Base-by-base conservation (phyloP, 2,888 invertebrate species). In the Callosobruchus maculatus region DNA sequence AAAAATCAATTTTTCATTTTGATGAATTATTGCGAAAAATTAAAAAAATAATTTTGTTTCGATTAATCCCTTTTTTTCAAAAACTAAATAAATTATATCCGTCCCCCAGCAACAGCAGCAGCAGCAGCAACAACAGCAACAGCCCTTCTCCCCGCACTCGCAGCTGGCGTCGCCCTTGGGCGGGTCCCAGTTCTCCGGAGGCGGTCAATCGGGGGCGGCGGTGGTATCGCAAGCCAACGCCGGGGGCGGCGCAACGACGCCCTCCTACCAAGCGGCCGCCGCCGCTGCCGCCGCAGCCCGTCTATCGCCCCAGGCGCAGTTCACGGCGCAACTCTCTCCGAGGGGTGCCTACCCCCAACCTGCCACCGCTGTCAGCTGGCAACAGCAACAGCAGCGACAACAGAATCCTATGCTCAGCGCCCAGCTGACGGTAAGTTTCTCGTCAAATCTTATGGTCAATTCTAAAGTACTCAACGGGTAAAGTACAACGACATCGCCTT, bases 371-470 rank as follows among this genome's bases (percentile, higher is more conserved):
- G 78, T 81, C 21, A 82, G 76, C 70, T 88, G 87, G 83, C 86
- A 86, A 77, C 86, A 86, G 77, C 87, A 88, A 79, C 90, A 86
- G 82, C 87, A 86, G 74, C 90, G 92, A 86, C 93, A 96, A 86
- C 93, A 96, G 87, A 95, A 96, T 88, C 95, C 96, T 31, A 95
- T 97, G 95, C 90, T 97, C 83, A 94, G 93, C 88, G 94, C 94
- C 81, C 95, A 95, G 87, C 89, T 95, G 82, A 93, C 93, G 84
- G 94, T 94, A 88, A 91, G 91, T 90, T 73, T 49, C 30, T n/a
- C n/a, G n/a, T n/a, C n/a, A n/a, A n/a, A n/a, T n/a, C n/a, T n/a
- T n/a, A n/a, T n/a, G n/a, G n/a, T n/a, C n/a, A n/a, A n/a, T n/a
- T n/a, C n/a, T n/a, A n/a, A n/a, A n/a, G n/a, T n/a, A n/a, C n/a